These are phyloP conservation scores for Phylloscopus collybita DNA, from an alignment of 2,797 vertebrate genomes.

Conservation along the genomic window DNA sequence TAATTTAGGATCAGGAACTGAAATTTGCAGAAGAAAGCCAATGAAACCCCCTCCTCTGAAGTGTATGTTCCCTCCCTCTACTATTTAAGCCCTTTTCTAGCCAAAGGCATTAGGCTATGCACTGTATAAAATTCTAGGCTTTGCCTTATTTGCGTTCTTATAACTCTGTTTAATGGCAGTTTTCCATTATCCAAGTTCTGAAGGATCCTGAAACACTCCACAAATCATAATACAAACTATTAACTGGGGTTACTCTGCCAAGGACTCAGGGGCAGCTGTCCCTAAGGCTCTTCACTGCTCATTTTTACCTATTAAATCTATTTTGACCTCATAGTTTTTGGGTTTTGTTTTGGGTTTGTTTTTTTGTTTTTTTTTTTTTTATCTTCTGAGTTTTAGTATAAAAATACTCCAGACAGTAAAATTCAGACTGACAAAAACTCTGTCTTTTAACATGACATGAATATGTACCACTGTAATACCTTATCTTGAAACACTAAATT, in stretches of 20 bases:
- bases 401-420: neutral
- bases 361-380: neutral
- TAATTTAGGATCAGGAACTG: neutral
- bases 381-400: neutral
- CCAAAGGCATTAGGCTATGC: neutral
- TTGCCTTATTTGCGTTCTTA: neutral
- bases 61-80: neutral
- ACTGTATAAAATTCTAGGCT: neutral
- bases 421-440: neutral
- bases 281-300: neutral
- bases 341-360: too few relatives aligned
- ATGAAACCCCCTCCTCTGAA: neutral
- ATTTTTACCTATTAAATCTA: neutral
- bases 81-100: neutral
- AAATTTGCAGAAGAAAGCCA: neutral
- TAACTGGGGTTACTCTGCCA: neutral
- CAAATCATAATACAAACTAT: neutral
- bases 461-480: neutral
- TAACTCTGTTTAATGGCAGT: neutral
- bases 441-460: neutral
- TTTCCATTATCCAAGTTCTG: neutral
- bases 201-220: neutral
- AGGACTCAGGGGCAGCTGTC: neutral
- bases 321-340: neutral
- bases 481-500: neutral